Base-by-base conservation (phyloP, 2,888 invertebrate species). In the Nematopogon swammerdamellus region DNA sequence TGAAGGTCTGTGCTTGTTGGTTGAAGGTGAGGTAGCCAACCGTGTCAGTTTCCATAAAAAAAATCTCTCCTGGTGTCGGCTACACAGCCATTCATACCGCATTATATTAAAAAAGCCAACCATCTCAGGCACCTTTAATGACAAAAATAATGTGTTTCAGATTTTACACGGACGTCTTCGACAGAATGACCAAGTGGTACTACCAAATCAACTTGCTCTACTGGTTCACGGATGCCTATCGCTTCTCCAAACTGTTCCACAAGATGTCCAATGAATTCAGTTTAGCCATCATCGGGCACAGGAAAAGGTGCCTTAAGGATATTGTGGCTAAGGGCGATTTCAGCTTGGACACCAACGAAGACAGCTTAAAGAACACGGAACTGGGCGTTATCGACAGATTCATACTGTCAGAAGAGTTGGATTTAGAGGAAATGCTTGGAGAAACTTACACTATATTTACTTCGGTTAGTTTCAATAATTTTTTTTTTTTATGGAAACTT, bases 371-470 rank as follows among this genome's bases (percentile, higher is more conserved):
- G 2, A 69, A 67, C 42, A 65, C 67, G 0, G 58, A 64, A 45
- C 53, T 75, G 5, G 72, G 73, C 55, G 67, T 72, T 0, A 64
- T 75, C n/a, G 75, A 75, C 46, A 63, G 71, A 48, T 70, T 75
- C 49, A 58, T 74, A 46, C 52, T 75, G 25, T 70, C 72, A 0
- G 56, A 65, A 10, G 67, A 69, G 44, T 53, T 75, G 14, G 54
- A 60, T 50, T 36, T 50, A 1, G 56, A 60, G 0, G 69, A 72
- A 29, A 19, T 74, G 44, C 2, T 62, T 2, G 53, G 59, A 1
- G 74, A 72, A 55, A 72, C 69, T 0, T 70, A 71, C 51, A 74
- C 76, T 2, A 58, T 75, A 51, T 76, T 75, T 54, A 75, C 74
- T 30, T 65, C 74, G 44, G 75, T 75, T 57, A 67, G 69, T 58